Percentiles rank a stretch among this genome's conserved stretches.
Evolutionary conservation across 2,113 vertebrate species (phyloP).

Genomic region (Toxotes jaculatrix): DNA sequence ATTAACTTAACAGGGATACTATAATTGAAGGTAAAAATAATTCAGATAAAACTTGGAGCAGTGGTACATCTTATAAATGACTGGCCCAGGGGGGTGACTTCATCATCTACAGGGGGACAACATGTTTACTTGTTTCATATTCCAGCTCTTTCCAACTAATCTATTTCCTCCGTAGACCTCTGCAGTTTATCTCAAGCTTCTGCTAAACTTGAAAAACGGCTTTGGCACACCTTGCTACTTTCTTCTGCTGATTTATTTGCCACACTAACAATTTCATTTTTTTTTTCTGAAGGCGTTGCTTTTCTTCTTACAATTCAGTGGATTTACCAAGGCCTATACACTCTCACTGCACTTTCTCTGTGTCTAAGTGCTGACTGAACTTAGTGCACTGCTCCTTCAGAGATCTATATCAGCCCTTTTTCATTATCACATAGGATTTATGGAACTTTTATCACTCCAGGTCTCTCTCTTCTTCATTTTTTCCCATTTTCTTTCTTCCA

Average conservation of each 20-base stretch:
- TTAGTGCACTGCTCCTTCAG: constrained; percentile 23
- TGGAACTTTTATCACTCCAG: background rate
- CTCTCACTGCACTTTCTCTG: constrained; percentile 22
- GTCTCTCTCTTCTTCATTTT: background rate
- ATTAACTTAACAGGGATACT: constrained; percentile 2
- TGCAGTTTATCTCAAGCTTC: constrained; percentile 33
- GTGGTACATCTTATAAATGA: background rate
- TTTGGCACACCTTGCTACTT: constrained; percentile 40
- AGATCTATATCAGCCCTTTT: constrained; percentile 30
- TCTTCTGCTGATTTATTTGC: constrained; percentile 63
- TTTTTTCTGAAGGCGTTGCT: constrained; percentile 21
- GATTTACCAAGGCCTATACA: constrained; percentile 25
- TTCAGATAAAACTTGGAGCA: constrained; percentile 1
- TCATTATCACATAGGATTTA: constrained; percentile 44
- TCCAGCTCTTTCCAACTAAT: constrained; percentile 7
- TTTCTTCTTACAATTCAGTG: constrained; percentile 34
- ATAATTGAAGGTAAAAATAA: background rate
- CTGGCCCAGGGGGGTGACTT: background rate
- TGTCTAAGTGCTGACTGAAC: constrained; percentile 23
- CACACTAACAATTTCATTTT: constrained; percentile 27
- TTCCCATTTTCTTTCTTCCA: background rate
- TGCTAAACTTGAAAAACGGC: constrained; percentile 52
- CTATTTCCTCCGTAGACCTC: background rate
- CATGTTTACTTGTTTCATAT: constrained; percentile 36
- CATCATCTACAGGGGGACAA: constrained; percentile 13